Base-by-base conservation (phyloP, 2,888 invertebrate species). In the Lasioglossum calceatum region DNA sequence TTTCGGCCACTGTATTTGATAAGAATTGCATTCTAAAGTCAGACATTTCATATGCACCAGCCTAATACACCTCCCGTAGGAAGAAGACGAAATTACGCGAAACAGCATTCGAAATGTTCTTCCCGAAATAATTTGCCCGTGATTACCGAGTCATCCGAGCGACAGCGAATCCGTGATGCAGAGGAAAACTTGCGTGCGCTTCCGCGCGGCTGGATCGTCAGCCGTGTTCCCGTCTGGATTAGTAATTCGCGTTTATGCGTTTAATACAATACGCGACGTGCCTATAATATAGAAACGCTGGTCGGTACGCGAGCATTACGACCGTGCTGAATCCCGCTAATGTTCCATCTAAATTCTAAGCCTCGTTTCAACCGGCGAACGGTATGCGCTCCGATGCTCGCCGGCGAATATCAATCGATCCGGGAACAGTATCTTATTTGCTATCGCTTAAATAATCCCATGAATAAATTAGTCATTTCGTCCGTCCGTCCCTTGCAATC, bases 391-490 rank as follows among this genome's bases (percentile, higher is more conserved):
- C 32, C 44, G 77, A 36, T 27, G 47, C 19, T 75, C 47, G n/a
- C 0, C 47, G 19, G n/a, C 47, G 76, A 79, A 73, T 83, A 77
- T 83, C 76, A 79, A 83, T 84, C 85, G 83, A 77, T 70, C 2
- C 14, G 19, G 54, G 7, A 76, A 72, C 82, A 67, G 32, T 82
- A 73, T 79, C 79, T 72, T 73, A 39, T 39, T 10, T 27, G n/a
- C 16, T 10, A n/a, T 14, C 47, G 73, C 19, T 54, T 61, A 71
- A 79, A 61, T 42, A 74, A 88, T 64, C 81, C 80, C 5, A 72
- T 79, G 76, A 87, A 88, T 86, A 84, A 88, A 88, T 88, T 81
- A 86, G 73, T 44, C 44, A 14, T 44, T 44, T 44, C 44, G 3
- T 14, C 14, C 44, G 12, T 44, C 3, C 14, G 44, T 4, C 44